Base-by-base conservation (phyloP, 2,888 invertebrate genomes). In the Spisula subtruncata region DNA sequence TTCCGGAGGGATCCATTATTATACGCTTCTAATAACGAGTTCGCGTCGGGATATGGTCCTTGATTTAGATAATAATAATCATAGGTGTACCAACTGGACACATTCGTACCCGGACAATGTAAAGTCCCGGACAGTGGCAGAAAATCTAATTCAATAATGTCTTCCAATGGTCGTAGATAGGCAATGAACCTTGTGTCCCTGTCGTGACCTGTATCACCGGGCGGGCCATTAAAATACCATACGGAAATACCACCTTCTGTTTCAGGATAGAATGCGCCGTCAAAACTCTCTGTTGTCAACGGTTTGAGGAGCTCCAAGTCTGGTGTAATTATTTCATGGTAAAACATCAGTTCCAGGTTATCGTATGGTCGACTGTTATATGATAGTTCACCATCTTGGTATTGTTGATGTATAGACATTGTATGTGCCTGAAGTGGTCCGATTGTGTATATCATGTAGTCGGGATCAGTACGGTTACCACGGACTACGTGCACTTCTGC, bases 51-150 rank as follows among this genome's bases (percentile, higher is more conserved):
- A 87, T 87, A 94, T 4, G 94, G 94, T 25, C 94, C 94, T 56
- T 94, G 94, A 75, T 93, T 94, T n/a, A n/a, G n/a, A n/a, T n/a
- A n/a, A n/a, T n/a, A n/a, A n/a, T 90, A 91, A 79, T 91, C 86
- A 71, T 92, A 90, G 18, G 91, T 87, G 56, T 90, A 92, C 94
- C 94, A 94, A 4, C 85, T 48, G 0, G 89, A 89, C 14, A 80
- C 81, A 48, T 93, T 89, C 35, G 87, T 90, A 18, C 93, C 93
- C 0, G 93, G 92, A 80, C 93, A 93, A 82, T 93, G 93, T 10
- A 94, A 88, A 0, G 92, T 91, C 29, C 92, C 93, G 5, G 91
- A 79, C 5, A 94, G 86, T n/a, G 94, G 94, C 16, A 94, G 83
- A 12, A 92, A 89, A 56, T 93, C 92, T 6, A 93, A 84, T 16